These are phyloP conservation scores for Mesocricetus auratus DNA, from an alignment of 2,113 vertebrate species.

Conservation along the genomic window DNA sequence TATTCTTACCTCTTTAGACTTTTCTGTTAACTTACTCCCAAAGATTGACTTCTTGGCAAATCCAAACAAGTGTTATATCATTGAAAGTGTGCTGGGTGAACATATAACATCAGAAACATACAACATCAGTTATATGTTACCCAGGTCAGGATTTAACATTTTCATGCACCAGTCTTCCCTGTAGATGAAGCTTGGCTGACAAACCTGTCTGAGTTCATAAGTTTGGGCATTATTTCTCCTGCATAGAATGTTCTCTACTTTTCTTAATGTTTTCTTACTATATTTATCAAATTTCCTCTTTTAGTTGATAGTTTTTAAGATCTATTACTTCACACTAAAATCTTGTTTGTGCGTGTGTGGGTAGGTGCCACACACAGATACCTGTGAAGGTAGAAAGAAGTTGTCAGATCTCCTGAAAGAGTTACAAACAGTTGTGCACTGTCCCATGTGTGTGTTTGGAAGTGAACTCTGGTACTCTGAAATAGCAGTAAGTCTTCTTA, in stretches of 20 bases:
- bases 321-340: not conserved
- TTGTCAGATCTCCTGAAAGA: not conserved
- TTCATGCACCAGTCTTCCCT: not conserved
- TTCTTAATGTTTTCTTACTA: not conserved
- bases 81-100: not conserved
- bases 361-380: not conserved
- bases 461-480: not conserved
- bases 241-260: not conserved
- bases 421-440: no score
- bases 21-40: not conserved
- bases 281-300: not conserved
- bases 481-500: not conserved
- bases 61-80: not conserved
- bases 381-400: not conserved
- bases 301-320: not conserved
- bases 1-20: not conserved
- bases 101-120: not conserved
- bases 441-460: not conserved
- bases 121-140: not conserved
- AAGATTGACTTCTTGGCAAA: not conserved
- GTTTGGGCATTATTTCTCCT: no score
- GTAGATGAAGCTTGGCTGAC: not conserved
- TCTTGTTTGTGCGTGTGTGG: not conserved
- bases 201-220: not conserved
- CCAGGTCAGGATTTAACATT: not conserved